Base-by-base conservation (phyloP, 37 sponge, comb jelly and placozoan genomes). In the Ianthella basta region DNA sequence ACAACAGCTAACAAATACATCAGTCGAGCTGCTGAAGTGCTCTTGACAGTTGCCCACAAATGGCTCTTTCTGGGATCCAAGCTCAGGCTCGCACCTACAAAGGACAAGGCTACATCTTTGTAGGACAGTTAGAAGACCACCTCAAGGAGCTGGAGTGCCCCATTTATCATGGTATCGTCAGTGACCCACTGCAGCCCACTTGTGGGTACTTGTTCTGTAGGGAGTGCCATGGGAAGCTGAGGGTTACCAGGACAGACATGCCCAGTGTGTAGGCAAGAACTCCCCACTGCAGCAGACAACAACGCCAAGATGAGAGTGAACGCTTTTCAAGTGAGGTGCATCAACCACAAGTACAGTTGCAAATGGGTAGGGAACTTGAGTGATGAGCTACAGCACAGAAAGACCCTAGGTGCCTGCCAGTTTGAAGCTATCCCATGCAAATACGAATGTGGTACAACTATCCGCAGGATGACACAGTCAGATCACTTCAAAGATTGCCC, bases 171-270 rank as follows among this genome's bases (percentile, higher is more conserved):
- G 53, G 25, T 16, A 75, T 75, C 1, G 24, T 40, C 24, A n/a
- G 20, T 75, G 78, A 75, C 6, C 78, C 78, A 20, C 24, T 75
- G 15, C 78, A 41, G 21, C 14, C 78, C 24, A 75, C 53, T 50
- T 75, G 78, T 41, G 78, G 78, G 40, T 53, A 75, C 78, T 24
- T 75, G 54, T 75, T 75, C 37, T 75, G 78, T 41, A 24, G 53
- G 1, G n/a, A 75, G 53, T 75, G 78, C 53, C 53, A 39, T 24
- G 15, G 10, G 6, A 44, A 44, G 8, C 50, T 44, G 50, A 8
- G 8, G 50, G 8, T 3, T 3, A 3, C 50, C 3, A 44, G 3
- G 50, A 8, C n/a, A 8, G 3, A 10, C 3, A 4, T 75, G 78
- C 40, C 78, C 78, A 18, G n/a, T 41, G 24, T 75, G 78, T 41